Base-by-base conservation (phyloP, 2,888 invertebrate genomes). In the Priocnemis perturbator region DNA sequence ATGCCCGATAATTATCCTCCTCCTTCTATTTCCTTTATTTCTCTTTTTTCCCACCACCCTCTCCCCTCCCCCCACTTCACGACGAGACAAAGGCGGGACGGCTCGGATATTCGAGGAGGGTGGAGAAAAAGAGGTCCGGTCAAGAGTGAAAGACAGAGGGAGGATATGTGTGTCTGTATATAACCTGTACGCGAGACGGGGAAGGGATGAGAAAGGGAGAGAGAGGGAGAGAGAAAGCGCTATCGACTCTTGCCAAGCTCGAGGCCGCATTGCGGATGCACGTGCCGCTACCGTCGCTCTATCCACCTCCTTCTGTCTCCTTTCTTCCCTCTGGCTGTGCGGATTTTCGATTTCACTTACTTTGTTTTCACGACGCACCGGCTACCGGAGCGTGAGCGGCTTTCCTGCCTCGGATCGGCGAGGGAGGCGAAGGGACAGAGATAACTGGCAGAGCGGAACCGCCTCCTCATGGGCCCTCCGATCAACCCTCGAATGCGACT, bases 251-350 rank as follows among this genome's bases (percentile, higher is more conserved):
- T 81, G 76, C 75, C 78, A 71, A 77, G 70, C 70, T 66, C 70
- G 64, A 66, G 81, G 75, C 84, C 81, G 85, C 84, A 84, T 82
- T 84, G 84, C 84, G 73, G 84, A 82, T 81, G 78, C 83, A 83
- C 84, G 82, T 84, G 77, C 81, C 70, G 19, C 64, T 64, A 45
- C 76, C 23, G 48, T 20, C 15, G 15, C 5, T 50, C 19, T 19
- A 17, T 50, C n/a, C 50, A 19, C 17, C 50, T 50, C 19, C 9
- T 19, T 4, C 50, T 14, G n/a, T 47, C 47, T 47, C 7, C 47
- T 17, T 47, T 47, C 47, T 7, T 9, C 7, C 3, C 50, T 9
- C 19, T 9, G n/a, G n/a, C n/a, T 30, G 47, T 59, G 72, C 76
- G 67, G 62, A 70, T 76, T 76, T 73, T 76, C 76, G 67, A 76